Base-by-base conservation (phyloP, 2,113 vertebrate genomes). In the Sylvietta virens region DNA sequence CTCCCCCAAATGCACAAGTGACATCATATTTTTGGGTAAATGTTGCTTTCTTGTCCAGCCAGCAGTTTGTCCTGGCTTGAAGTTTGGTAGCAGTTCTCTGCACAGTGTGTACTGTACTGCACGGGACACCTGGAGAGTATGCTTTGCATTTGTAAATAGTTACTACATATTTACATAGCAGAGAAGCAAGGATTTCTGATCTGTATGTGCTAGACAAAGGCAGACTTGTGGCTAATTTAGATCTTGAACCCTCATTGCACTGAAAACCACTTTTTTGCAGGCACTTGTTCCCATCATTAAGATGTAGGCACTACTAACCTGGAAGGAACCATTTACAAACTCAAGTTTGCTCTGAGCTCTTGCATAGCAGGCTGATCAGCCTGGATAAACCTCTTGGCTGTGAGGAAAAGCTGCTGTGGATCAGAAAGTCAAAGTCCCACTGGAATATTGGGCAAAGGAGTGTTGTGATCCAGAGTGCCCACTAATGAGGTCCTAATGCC, bases 1-100 rank as follows among this genome's bases (percentile, higher is more conserved):
- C 61, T 84, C 73, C 86, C 35, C 10, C 17, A 31, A 77, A 81
- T 50, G 66, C 17, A 5, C 18, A 23, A 81, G 37, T 92, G 88
- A 96, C 79, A 85, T 95, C 82, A 76, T 77, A 33, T 57, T 50
- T 15, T 74, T 88, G 76, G 14, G 39, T 61, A 51, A 81, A n/a
- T 19, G 37, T 33, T 94, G 40, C 62, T 60, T 93, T 73, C 65
- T 56, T 93, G 24, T 93, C 71, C 58, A 60, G 87, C 47, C 53
- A 91, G 64, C 53, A 93, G 58, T 88, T 82, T 95, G 82, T 94
- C 73, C 86, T 93, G 94, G 66, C 73, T 86, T 78, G 62, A 53
- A 91, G 70, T 62, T 72, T 67, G 22, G 56, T 81, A 39, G 51
- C 66, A 44, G 42, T 65, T 88, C 86, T 87, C 64, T 86, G 91